These are phyloP conservation scores for Ephialtes manifestator DNA, from an alignment of 2,888 invertebrate species.

Conservation along the genomic window DNA sequence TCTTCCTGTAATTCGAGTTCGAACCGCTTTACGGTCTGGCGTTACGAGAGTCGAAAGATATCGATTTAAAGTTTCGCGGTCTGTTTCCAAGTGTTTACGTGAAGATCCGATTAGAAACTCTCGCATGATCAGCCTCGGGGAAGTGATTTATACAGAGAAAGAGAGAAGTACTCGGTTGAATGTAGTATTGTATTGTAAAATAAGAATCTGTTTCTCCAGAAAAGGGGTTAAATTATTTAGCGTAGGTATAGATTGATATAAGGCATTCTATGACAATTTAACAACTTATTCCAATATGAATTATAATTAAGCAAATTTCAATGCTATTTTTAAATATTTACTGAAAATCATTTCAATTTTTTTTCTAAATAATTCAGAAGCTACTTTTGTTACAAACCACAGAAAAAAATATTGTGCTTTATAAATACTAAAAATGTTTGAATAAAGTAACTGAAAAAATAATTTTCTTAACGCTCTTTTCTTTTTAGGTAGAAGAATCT, in stretches of 20 bases:
- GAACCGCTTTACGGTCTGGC: slow-evolving; percentile 21
- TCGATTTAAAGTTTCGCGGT: slow-evolving; percentile 65
- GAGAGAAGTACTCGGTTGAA: not conserved
- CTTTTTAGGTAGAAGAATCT: too few species aligned
- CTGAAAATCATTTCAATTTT: too few species aligned
- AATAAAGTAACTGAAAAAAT: too few species aligned
- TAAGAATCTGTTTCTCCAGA: not conserved
- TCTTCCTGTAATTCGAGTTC: slow-evolving; percentile 54
- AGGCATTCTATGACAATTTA: not conserved
- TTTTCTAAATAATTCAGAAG: too few species aligned
- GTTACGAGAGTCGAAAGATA: slow-evolving; percentile 56
- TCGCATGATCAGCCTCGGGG: slow-evolving; percentile 44
- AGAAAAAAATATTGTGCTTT: too few species aligned
- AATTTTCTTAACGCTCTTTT: too few species aligned
- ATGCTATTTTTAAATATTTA: too few species aligned
- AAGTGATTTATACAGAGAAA: slow-evolving; percentile 60
- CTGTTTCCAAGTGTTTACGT: slow-evolving; percentile 63
- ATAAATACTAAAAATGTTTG: too few species aligned
- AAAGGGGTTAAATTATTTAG: not conserved
- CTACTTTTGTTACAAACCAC: too few species aligned
- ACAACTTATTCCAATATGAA: too few species aligned
- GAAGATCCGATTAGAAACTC: slow-evolving; percentile 63
- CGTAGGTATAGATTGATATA: not conserved
- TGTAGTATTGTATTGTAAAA: slow-evolving; percentile 7
- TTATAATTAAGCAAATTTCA: too few species aligned